These are phyloP conservation scores for Aphis craccivora DNA, from an alignment of 1,140 invertebrate species.

Conservation along the genomic window DNA sequence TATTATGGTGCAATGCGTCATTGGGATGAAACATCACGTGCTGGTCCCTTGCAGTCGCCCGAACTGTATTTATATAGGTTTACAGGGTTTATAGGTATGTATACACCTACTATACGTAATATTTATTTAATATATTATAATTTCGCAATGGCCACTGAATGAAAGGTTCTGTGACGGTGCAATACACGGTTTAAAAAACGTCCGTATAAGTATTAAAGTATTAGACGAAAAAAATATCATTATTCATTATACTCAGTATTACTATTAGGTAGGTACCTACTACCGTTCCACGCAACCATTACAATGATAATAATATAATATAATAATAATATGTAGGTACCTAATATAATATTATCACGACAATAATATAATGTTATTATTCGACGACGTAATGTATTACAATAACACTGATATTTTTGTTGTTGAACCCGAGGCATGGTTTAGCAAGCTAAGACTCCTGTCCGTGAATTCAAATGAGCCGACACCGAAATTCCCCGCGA, in stretches of 20 bases:
- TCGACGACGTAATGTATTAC: not conserved
- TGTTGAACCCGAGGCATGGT: not conserved
- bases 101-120: not conserved
- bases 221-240: not conserved
- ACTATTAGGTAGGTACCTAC: not conserved
- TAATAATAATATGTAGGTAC: not conserved
- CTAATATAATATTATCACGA: not conserved
- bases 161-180: not conserved
- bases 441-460: not conserved
- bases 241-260: not conserved
- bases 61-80: too few relatives aligned
- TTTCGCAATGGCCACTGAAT: not conserved
- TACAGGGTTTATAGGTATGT: too few relatives aligned
- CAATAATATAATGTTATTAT: not conserved
- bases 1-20: conserved; percentile 42
- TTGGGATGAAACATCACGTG: conserved; percentile 47
- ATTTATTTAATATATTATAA: not conserved
- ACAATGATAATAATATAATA: too few relatives aligned
- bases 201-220: not conserved
- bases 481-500: not conserved
- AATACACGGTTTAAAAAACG: not conserved
- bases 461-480: conserved; percentile 33
- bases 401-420: not conserved
- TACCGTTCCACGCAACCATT: not conserved
- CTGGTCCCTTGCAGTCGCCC: not conserved